phyloP scores from a whole-genome alignment of 2,797 vertebrate species.

The Lagorchestes hirsutus region DNA sequence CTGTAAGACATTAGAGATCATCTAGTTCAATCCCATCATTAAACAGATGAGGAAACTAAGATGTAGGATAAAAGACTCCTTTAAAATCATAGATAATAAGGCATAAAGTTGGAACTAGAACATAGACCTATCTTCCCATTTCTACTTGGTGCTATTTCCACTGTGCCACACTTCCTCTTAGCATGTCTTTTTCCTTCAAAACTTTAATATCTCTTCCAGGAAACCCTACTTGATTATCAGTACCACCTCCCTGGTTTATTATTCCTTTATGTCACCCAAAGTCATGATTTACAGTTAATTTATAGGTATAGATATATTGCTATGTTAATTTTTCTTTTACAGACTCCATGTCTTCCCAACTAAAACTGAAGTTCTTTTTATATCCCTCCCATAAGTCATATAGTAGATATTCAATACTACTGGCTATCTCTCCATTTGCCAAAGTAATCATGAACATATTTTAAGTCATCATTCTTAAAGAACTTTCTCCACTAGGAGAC shows the following conservation, averaged over 20 bases:
- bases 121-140: background rate
- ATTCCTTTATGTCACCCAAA: background rate
- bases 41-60: background rate
- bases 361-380: conserved; percentile 53
- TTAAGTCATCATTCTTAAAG: conserved; percentile 12
- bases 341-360: conserved; percentile 2
- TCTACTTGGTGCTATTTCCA: background rate
- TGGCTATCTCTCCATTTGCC: conserved; percentile 9
- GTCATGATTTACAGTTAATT: background rate
- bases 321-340: conserved; percentile 50
- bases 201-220: background rate
- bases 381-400: background rate
- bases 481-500: conserved; percentile 7
- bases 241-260: background rate
- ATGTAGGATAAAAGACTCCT: background rate
- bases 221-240: background rate
- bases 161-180: background rate
- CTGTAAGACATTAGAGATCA: background rate
- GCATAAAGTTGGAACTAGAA: background rate
- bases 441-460: background rate
- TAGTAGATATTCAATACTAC: background rate
- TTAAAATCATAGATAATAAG: background rate
- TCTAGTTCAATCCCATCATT: background rate
- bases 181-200: background rate
- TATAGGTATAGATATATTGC: conserved; percentile 9